A percentile compares a stretch with the other conserved stretches of the same genome.
Evolutionary conservation across 30 jellyfish, hydroid and myxozoan genomes (phyloP).

Genomic region (Cassiopea xamachana): DNA sequence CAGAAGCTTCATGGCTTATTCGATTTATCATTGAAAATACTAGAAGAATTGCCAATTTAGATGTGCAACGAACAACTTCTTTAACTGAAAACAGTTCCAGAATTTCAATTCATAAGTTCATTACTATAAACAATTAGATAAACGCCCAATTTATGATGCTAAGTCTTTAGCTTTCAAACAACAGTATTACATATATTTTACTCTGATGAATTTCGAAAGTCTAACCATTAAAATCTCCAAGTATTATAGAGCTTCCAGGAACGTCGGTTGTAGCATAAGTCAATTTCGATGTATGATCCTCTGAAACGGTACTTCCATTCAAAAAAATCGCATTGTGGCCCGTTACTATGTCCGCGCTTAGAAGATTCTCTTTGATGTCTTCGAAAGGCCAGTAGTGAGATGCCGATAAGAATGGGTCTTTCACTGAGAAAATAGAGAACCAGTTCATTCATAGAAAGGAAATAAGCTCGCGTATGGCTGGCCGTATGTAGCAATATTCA

Average conservation of each 20-base stretch:
- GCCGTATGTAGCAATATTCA: too few relatives aligned
- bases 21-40: too few relatives aligned
- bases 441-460: neutral
- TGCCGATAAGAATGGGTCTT: conserved; percentile 93
- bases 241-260: conserved; percentile 85
- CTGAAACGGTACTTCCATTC: conserved; percentile 66
- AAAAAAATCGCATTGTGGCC: conserved; percentile 88
- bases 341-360: conserved; percentile 82
- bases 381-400: conserved; percentile 98
- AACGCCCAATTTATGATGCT: too few relatives aligned
- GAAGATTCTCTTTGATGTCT: conserved; percentile 30
- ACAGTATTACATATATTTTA: neutral
- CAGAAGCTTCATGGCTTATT: too few relatives aligned
- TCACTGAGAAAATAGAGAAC: conserved; percentile 57
- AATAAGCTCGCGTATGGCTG: too few relatives aligned
- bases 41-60: too few relatives aligned
- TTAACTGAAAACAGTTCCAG: too few relatives aligned
- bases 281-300: conserved; percentile 19
- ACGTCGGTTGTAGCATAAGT: conserved; percentile 81
- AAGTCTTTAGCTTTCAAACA: too few relatives aligned
- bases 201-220: neutral
- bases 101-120: too few relatives aligned
- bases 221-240: conserved; percentile 97
- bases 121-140: too few relatives aligned
- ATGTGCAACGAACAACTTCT: too few relatives aligned